Evolutionary conservation across 2,113 vertebrate species (phyloP), one percentile per base, ranked within the genome.

Genomic region (Vireo altiloquus): DNA sequence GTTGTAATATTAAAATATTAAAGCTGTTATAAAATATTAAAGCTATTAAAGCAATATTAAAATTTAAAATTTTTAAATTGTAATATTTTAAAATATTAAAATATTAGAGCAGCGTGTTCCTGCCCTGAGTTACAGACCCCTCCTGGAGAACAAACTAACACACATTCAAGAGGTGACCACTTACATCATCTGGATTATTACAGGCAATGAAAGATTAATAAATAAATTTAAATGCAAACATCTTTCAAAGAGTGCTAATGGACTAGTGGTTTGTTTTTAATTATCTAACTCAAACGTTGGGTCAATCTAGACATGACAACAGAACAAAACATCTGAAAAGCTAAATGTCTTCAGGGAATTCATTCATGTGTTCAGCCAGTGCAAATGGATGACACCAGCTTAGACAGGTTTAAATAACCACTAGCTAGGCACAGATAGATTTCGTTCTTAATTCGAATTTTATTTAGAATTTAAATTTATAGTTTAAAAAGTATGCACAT

Each of bases 381-480:
- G 24, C 40, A 93, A 74, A 72, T 4, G 42, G 21, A 57, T 24
- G 37, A 39, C 44, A 79, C 13, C 39, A 91, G 3, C 30, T 82
- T 24, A 52, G 33, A 39, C 24, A 31, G 25, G 42, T 64, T 95
- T 66, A 87, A 95, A 94, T 66, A 95, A 97, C 14, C 74, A 95
- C 30, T 10, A 90, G 71, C 35, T 88, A 85, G 87, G 39, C 91
- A 94, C 19, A 77, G 42, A 54, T 42, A 95, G 80, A 63, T 84
- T 88, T 84, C 87, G 54, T 93, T 96, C 93, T 82, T 80, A 95
- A 95, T 92, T 97, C 63, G 92, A 93, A 94, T 97, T 98, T 97
- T 97, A 97, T 97, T 97, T 95, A 91, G 96, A 92, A 97, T 96
- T 97, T 91, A 93, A 94, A 93, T 93, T 94, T 96, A 92, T 94